phyloP scores from a whole-genome alignment of 2,797 vertebrate species.

The Falco columbarius region DNA sequence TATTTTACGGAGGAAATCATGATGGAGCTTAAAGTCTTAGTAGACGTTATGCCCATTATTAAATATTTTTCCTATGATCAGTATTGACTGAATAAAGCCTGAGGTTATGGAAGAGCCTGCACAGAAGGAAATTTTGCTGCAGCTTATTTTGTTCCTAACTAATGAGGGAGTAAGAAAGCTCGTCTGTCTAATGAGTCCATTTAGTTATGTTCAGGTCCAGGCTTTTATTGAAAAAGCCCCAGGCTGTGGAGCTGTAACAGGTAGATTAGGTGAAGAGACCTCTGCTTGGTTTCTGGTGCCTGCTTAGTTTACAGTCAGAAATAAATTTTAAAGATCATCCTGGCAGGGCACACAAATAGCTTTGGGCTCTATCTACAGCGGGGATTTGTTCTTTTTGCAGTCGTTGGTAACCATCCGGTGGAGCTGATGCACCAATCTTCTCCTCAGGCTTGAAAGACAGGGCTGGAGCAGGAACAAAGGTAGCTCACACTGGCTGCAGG shows the following conservation, averaged over 20 bases:
- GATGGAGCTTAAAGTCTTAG: not conserved
- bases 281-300: not conserved
- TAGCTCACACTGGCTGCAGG: not conserved
- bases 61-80: not conserved
- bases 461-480: not conserved
- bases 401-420: fast-evolving
- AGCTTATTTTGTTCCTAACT: not conserved
- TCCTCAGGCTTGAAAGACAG: not conserved
- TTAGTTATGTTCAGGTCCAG: not conserved
- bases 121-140: not conserved
- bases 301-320: not conserved
- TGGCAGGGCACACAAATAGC: not conserved
- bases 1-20: not conserved
- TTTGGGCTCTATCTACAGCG: not conserved
- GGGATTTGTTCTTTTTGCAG: not conserved
- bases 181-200: not conserved
- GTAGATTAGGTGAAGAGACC: conserved; percentile 29
- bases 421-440: not conserved
- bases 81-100: not conserved
- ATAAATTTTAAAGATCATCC: conserved; percentile 6
- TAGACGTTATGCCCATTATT: not conserved
- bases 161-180: not conserved
- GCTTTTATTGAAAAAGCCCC: conserved; percentile 6
- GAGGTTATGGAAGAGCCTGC: not conserved
- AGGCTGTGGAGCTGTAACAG: not conserved